Evolutionary conservation across 2,113 vertebrate genomes (phyloP).

Genomic region (Dasyprocta punctata): DNA sequence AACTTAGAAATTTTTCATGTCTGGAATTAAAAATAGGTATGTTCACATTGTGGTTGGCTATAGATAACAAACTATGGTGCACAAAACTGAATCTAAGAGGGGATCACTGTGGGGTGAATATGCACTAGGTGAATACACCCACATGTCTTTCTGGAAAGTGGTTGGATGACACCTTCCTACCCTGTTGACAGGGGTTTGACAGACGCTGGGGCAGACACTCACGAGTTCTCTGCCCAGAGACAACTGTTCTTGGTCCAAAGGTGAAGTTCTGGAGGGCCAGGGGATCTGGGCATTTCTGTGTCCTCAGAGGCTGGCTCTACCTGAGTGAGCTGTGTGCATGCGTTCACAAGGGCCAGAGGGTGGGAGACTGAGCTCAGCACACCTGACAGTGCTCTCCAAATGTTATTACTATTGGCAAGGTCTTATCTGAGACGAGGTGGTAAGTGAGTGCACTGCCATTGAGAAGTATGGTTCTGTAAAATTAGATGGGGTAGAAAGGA

Average conservation of each 20-base stretch:
- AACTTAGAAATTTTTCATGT: not conserved
- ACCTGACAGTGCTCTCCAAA: conserved; percentile 57
- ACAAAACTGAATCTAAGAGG: not conserved
- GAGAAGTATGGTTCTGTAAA: conserved; percentile 71
- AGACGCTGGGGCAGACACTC: not conserved
- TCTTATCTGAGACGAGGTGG: conserved; percentile 67
- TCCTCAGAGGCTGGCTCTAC: not conserved
- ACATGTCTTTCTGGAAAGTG: not conserved
- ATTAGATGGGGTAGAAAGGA: conserved; percentile 74
- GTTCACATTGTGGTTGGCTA: not conserved
- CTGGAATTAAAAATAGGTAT: not conserved
- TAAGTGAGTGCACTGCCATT: conserved; percentile 71
- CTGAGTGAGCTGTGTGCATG: not conserved
- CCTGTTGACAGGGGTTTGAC: not conserved
- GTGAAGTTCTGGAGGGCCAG: not conserved
- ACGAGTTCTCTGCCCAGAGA: not conserved
- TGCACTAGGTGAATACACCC: not conserved
- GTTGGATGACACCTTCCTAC: not conserved
- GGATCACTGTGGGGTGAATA: not conserved
- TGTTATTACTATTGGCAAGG: conserved; percentile 70
- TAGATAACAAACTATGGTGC: not conserved
- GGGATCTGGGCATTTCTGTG: not conserved
- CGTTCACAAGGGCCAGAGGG: too few relatives aligned
- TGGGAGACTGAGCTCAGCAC: not conserved
- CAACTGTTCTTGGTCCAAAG: not conserved